Evolutionary conservation across 2,888 invertebrate species (phyloP).

Genomic region (Tiphia femorata): DNA sequence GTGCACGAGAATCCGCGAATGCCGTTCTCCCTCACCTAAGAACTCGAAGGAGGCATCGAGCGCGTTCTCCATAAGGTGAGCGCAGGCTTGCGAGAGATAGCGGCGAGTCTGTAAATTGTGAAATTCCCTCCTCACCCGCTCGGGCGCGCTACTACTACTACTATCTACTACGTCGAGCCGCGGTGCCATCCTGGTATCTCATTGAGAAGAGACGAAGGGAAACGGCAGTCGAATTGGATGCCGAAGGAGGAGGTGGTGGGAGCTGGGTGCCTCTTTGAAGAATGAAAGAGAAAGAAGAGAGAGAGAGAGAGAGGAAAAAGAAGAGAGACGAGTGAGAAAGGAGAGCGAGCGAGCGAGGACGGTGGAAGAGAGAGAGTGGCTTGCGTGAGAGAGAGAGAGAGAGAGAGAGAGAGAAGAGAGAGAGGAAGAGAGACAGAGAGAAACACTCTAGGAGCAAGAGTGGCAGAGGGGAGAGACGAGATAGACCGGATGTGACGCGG

Average conservation of each 20-base stretch:
- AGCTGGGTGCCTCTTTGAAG: no score
- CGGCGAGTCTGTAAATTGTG: conserved; percentile 13
- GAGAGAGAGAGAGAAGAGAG: no score
- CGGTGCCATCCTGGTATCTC: not conserved
- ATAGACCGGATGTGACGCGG: conserved; percentile 57
- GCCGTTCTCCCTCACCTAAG: no score
- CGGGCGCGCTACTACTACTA: not conserved
- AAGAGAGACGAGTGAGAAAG: no score
- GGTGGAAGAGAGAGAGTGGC: not conserved
- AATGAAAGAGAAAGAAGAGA: no score
- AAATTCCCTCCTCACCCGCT: not conserved
- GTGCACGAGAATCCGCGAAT: no score
- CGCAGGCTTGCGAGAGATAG: conserved; percentile 15
- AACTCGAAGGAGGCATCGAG: no score
- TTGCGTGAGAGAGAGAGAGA: conserved; percentile 4
- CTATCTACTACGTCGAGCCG: not conserved
- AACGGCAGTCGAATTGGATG: not conserved
- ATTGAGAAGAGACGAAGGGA: not conserved
- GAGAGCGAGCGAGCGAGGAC: no score
- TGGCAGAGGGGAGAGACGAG: conserved; percentile 16
- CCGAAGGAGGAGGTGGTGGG: not conserved
- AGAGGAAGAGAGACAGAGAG: conserved; percentile 19
- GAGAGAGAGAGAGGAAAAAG: no score
- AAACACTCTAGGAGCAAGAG: conserved; percentile 16
- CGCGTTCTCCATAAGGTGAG: no score